Base-by-base conservation (phyloP, 2,888 invertebrate genomes). In the Mylabris sibirica region DNA sequence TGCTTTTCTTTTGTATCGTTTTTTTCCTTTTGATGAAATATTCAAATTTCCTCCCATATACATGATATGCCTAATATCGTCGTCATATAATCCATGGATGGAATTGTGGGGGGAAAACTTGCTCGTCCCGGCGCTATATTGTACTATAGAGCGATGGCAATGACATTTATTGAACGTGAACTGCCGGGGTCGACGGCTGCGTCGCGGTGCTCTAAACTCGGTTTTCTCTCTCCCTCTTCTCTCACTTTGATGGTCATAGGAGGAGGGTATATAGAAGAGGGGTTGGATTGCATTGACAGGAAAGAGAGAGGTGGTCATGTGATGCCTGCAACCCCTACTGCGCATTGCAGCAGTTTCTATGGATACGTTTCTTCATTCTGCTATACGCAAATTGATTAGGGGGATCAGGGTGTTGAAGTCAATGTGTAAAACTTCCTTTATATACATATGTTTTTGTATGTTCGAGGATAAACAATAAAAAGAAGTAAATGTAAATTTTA, bases 81-180 rank as follows among this genome's bases (percentile, higher is more conserved):
- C 6, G 38, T 38, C 8, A 11, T 49, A 44, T 49, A 49, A 49
- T 49, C 20, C 17, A 44, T 49, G 20, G 8, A n/a, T 11, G 9
- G 17, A 6, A 49, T 49, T 8, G 9, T 20, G 17, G 41, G 3
- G 8, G 20, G 49, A 49, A 49, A 49, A 44, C 17, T n/a, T 44
- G 4, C 11, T 11, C 53, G 53, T 53, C 53, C 53, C 24, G 53
- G 53, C 53, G 53, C 53, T 49, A 9, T 53, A n/a, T n/a, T n/a
- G n/a, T n/a, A n/a, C n/a, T n/a, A 24, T 53, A 53, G 77, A 80
- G 73, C 78, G 77, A 83, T 83, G 84, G 83, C 84, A 84, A 84
- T 84, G 84, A 84, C 84, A 84, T 82, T 81, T 83, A 84, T 84
- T 82, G 88, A 88, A 89, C 86, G 85, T 88, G 88, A 88, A 88